Evolutionary conservation across 2,797 vertebrate species (phyloP).

Genomic region (Parambassis ranga): DNA sequence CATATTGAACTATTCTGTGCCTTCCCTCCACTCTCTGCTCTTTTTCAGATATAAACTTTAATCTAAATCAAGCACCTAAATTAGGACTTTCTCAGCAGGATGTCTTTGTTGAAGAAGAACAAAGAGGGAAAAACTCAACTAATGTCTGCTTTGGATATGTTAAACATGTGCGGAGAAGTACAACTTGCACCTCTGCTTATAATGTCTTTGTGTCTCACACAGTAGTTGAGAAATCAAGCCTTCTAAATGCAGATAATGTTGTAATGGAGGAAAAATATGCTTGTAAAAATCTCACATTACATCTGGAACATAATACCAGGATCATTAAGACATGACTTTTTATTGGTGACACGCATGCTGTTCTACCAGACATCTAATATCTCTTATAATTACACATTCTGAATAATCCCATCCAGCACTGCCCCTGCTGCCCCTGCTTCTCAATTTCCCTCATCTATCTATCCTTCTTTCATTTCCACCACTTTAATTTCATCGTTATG

Average conservation of each 20-base stretch:
- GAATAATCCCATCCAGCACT: slow-evolving; percentile 42
- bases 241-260: not conserved
- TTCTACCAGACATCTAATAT: slow-evolving; percentile 58
- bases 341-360: slow-evolving; percentile 27
- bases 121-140: slow-evolving; percentile 16
- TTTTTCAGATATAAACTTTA: not conserved
- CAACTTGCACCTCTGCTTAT: not conserved
- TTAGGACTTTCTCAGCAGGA: slow-evolving; percentile 8
- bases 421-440: not conserved
- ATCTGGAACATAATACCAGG: slow-evolving; percentile 36
- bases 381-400: slow-evolving; percentile 55
- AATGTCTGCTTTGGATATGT: slow-evolving; percentile 4
- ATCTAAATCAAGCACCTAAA: slow-evolving; percentile 14
- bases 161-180: slow-evolving; percentile 2
- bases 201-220: slow-evolving; percentile 9
- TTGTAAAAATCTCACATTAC: slow-evolving; percentile 22
- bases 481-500: slow-evolving; percentile 64
- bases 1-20: too few species aligned
- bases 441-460: slow-evolving; percentile 38
- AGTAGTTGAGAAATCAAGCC: not conserved
- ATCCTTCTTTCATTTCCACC: slow-evolving; percentile 49
- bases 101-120: slow-evolving; percentile 5
- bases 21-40: too few species aligned
- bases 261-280: not conserved
- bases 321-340: slow-evolving; percentile 52